A percentile compares a stretch with the other conserved stretches of the same genome.
Conservation (phyloP, 2,888 invertebrate genomes). For the Nephrocerus scutellatus region DNA sequence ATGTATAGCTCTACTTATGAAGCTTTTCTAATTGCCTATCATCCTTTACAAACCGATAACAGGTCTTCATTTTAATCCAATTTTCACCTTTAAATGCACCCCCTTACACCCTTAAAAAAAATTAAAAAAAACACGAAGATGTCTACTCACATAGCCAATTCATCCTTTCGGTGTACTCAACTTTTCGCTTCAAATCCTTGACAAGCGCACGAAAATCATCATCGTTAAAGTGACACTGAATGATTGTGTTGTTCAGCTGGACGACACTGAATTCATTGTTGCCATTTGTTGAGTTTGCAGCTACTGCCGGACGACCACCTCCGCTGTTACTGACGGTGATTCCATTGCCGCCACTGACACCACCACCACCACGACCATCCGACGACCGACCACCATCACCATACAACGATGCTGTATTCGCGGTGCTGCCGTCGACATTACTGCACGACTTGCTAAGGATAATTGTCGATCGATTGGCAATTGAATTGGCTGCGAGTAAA, state of each 20-base stretch:
- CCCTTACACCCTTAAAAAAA: no score
- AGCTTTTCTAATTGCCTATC: no score
- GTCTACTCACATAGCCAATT: constrained; percentile 48
- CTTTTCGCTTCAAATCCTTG: constrained; percentile 46
- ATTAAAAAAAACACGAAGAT: background rate
- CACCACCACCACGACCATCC: constrained; percentile 16
- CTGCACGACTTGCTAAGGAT: constrained; percentile 45
- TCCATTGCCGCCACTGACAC: constrained; percentile 10
- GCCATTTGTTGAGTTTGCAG: constrained; percentile 35
- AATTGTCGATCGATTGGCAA: constrained; percentile 44
- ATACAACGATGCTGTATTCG: constrained; percentile 10
- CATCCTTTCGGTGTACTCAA: constrained; percentile 48
- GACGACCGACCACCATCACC: constrained; percentile 17
- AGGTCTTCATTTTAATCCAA: no score
- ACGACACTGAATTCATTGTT: constrained; percentile 45
- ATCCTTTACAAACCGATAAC: no score
- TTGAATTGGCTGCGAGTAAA: constrained; percentile 41
- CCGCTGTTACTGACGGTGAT: background rate
- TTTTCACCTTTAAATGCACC: no score
- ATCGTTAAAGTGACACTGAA: constrained; percentile 46
- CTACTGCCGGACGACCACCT: constrained; percentile 10
- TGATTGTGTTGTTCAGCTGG: constrained; percentile 45
- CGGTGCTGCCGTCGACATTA: constrained; percentile 37
- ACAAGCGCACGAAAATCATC: constrained; percentile 45
- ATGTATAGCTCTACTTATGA: no score